Evolutionary conservation across 92 coral and sea anemone genomes (phyloP).

Genomic region (Pocillopora grandis): DNA sequence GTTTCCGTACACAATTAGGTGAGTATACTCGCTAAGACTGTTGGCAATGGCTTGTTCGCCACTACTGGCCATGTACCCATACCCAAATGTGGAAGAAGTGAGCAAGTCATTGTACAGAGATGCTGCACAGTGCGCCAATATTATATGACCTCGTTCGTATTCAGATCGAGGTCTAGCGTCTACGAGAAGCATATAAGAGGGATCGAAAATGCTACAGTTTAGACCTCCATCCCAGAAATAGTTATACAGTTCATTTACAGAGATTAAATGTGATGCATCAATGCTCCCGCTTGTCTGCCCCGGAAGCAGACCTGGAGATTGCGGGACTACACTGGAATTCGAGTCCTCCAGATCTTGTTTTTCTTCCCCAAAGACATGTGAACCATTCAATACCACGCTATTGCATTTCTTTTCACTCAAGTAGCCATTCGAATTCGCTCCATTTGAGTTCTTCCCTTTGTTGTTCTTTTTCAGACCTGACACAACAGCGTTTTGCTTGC

Average conservation of each 20-base stretch:
- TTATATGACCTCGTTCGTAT: constrained; percentile 73
- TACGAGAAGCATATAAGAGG: constrained; percentile 80
- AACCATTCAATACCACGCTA: constrained; percentile 7
- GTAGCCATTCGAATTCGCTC: neutral
- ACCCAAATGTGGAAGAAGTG: constrained; percentile 59
- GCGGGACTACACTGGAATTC: constrained; percentile 76
- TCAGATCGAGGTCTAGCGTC: constrained; percentile 69
- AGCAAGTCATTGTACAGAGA: constrained; percentile 68
- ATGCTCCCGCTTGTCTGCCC: constrained; percentile 48
- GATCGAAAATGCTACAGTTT: constrained; percentile 82
- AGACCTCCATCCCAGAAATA: constrained; percentile 90
- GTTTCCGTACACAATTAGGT: constrained; percentile 84
- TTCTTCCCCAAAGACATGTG: constrained; percentile 7
- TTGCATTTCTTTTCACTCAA: neutral
- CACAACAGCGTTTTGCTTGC: constrained; percentile 17
- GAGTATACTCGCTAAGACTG: constrained; percentile 74
- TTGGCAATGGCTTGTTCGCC: constrained; percentile 50
- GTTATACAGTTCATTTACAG: constrained; percentile 80
- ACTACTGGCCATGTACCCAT: constrained; percentile 18
- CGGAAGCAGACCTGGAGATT: constrained; percentile 22
- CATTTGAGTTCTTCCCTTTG: neutral
- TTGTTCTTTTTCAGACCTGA: constrained; percentile 27
- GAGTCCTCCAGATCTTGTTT: constrained; percentile 21
- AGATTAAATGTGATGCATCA: constrained; percentile 47
- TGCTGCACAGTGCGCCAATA: constrained; percentile 64